These are phyloP conservation scores for Noturus placidus DNA, from an alignment of 2,113 vertebrate species.

Conservation along the genomic window DNA sequence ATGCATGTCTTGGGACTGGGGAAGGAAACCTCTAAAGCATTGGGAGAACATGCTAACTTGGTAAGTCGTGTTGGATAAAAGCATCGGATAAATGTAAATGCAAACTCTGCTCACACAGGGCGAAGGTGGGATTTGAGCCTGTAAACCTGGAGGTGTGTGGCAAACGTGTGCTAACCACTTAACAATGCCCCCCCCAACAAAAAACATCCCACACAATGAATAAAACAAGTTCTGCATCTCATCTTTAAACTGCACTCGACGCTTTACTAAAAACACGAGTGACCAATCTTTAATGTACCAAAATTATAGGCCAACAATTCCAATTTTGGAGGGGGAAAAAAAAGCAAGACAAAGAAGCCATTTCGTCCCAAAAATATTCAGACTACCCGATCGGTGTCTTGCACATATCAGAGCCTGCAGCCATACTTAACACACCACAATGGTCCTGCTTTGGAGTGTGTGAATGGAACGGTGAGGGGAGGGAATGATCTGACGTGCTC, in stretches of 20 bases:
- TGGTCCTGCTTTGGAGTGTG: slow-evolving; percentile 54
- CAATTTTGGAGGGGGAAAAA: slow-evolving; percentile 51
- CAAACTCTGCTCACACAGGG: too few species aligned
- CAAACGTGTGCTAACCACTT: too few species aligned
- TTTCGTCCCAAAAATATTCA: slow-evolving; percentile 47
- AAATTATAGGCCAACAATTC: slow-evolving; percentile 60
- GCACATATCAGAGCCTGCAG: slow-evolving; percentile 7
- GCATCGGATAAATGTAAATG: too few species aligned
- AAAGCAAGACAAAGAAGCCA: slow-evolving; percentile 46
- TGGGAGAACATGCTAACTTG: too few species aligned
- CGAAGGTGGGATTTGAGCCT: too few species aligned
- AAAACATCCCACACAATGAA: background rate
- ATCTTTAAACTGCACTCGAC: slow-evolving; percentile 69
- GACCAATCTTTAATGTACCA: slow-evolving; percentile 68
- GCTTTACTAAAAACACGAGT: slow-evolving; percentile 77
- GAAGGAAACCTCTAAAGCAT: too few species aligned
- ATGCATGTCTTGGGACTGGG: too few species aligned
- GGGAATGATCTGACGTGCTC: slow-evolving; percentile 23
- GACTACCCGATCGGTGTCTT: background rate
- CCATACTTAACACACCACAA: slow-evolving; percentile 19
- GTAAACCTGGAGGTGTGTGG: too few species aligned
- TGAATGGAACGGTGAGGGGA: slow-evolving; percentile 26
- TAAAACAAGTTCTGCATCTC: slow-evolving; percentile 49
- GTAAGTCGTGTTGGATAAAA: too few species aligned
- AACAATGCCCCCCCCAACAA: too few species aligned